Base-by-base conservation (phyloP, 2,113 vertebrate species). In the Gadus chalcogrammus region DNA sequence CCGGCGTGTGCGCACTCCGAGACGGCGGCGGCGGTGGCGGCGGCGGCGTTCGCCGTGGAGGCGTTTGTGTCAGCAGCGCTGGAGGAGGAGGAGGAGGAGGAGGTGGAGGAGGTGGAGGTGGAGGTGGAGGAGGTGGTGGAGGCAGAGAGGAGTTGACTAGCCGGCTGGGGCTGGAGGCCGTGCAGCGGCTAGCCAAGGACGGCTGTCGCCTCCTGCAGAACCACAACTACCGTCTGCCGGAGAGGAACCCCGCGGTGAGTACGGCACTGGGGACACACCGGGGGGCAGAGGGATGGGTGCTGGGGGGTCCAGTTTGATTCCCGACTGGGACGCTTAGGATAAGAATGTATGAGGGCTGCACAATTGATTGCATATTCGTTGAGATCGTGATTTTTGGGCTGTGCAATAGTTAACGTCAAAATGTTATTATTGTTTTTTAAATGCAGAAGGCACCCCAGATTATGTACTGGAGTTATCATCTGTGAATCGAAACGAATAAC, bases 181-280 rank as follows among this genome's bases (percentile, higher is more conserved):
- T 97, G 69, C 96, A 97, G 90, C 93, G 95, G 79, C 90, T 98
- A 85, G 92, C 95, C 5, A 95, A 93, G 88, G 96, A 98, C n/a
- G 95, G 95, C 80, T 94, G 93, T 77, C 94, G 94, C 63, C 91
- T 95, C 82, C 87, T 95, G 78, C 95, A 96, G 89, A 88, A 88
- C 61, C 94, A 95, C 67, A 94, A 92, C 87, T 90, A 89, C 90
- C 91, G 92, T 69, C 90, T 92, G 13, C 87, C 78, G 0, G 94
- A 96, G 83, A 93, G 93, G 53, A 87, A 88, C 77, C 91, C 93
- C 67, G 90, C 93, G 62, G 96, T 98, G 91, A 94, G 95, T 82
- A 53, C 42, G 11, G 42, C 42, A 7, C 42, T 48, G 42, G 5
- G 8, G 31, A 35, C 31, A 35, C 31, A 35, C 31, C 24, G 24